phyloP scores from a whole-genome alignment of 2,113 vertebrate genomes.

The Hemicordylus capensis region DNA sequence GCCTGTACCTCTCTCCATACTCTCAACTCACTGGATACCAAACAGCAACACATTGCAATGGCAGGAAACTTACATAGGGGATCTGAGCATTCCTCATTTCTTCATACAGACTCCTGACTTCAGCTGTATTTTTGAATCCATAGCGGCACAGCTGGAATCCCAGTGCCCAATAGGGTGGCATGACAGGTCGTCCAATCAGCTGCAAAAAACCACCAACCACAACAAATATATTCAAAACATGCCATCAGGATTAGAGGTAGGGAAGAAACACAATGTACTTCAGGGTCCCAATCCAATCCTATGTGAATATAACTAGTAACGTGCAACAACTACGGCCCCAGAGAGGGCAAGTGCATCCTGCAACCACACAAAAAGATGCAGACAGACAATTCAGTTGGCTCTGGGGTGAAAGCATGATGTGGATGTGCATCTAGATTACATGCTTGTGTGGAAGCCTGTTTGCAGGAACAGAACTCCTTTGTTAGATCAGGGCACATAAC shows the following conservation, averaged over 20 bases:
- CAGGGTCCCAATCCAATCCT: not conserved
- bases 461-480: not conserved
- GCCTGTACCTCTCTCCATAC: not conserved
- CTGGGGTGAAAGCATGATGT: no score
- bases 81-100: slow-evolving; percentile 80
- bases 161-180: slow-evolving; percentile 94
- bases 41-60: accelerated
- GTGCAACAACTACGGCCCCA: not conserved
- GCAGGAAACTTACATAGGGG: slow-evolving; percentile 81
- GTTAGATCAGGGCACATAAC: not conserved
- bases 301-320: not conserved
- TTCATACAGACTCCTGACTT: slow-evolving; percentile 78
- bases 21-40: not conserved
- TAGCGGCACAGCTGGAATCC: slow-evolving; percentile 95
- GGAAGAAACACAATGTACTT: accelerated
- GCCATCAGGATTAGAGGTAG: accelerated
- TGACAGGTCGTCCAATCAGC: slow-evolving; percentile 89
- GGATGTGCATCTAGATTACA: not conserved
- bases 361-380: not conserved
- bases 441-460: not conserved
- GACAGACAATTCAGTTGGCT: not conserved
- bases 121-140: slow-evolving; percentile 83
- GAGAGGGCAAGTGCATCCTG: not conserved
- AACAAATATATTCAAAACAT: not conserved
- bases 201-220: slow-evolving; percentile 64